These are phyloP conservation scores for Imbricaverruca yamaguchii DNA, from an alignment of 2,888 invertebrate species.

Conservation along the genomic window DNA sequence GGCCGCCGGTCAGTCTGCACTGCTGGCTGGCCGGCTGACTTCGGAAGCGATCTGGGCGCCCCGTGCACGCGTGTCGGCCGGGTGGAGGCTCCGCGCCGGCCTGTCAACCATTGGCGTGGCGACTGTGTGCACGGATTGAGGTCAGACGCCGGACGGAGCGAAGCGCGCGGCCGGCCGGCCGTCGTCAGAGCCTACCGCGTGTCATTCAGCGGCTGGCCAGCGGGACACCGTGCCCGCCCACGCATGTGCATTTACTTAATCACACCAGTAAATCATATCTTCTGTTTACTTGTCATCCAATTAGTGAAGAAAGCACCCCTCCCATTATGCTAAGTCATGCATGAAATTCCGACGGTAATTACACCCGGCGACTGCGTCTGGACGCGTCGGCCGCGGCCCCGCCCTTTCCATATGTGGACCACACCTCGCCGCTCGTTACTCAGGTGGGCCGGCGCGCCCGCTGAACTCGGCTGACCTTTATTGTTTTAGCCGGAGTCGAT, in stretches of 20 bases:
- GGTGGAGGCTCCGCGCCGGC: too few relatives aligned
- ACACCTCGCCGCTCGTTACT: conserved; percentile 3
- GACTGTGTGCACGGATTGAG: too few relatives aligned
- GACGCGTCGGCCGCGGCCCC: not conserved
- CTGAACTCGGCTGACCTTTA: not conserved
- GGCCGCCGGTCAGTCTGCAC: too few relatives aligned
- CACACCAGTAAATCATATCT: conserved; percentile 2
- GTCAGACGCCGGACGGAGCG: too few relatives aligned
- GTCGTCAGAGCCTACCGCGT: too few relatives aligned
- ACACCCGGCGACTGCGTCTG: not conserved
- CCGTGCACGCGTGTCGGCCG: too few relatives aligned
- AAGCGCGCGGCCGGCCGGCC: too few relatives aligned
- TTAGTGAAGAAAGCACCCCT: conserved; percentile 13
- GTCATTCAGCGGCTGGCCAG: too few relatives aligned
- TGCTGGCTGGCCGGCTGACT: too few relatives aligned
- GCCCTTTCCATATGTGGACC: conserved; percentile 1
- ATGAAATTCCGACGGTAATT: not conserved
- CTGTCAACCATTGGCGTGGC: too few relatives aligned
- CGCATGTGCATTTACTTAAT: conserved; percentile 2
- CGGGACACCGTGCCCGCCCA: not conserved
- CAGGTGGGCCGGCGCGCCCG: not conserved
- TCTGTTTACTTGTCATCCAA: conserved; percentile 22
- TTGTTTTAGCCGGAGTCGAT: not conserved
- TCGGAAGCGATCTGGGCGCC: too few relatives aligned
- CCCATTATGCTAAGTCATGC: conserved; percentile 15